Evolutionary conservation across 2,888 invertebrate species (phyloP).

Genomic region (Phortica magna): DNA sequence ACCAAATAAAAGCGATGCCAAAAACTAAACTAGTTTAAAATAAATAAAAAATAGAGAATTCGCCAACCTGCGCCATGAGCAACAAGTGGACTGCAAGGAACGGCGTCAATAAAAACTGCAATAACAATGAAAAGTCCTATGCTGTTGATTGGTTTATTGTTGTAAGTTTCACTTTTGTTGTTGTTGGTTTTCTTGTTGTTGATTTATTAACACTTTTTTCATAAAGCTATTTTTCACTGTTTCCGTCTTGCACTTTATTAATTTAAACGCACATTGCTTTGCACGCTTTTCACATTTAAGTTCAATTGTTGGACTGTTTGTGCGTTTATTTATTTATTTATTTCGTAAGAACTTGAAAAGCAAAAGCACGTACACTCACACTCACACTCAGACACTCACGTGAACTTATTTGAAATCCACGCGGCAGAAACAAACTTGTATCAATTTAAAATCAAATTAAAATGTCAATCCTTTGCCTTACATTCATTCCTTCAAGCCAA

Average conservation of each 20-base stretch:
- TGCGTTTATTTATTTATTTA: neutral
- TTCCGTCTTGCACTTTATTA: too few relatives aligned
- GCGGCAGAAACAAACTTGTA: slow-evolving; percentile 36
- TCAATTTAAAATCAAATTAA: slow-evolving; percentile 67
- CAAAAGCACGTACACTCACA: neutral
- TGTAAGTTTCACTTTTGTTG: slow-evolving; percentile 67
- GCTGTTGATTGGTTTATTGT: slow-evolving; percentile 73
- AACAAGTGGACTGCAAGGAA: slow-evolving; percentile 53
- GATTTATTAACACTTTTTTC: too few relatives aligned
- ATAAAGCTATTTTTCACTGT: too few relatives aligned
- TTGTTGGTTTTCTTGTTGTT: slow-evolving; percentile 29
- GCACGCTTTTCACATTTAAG: slow-evolving; percentile 12
- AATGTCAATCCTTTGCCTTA: slow-evolving; percentile 60
- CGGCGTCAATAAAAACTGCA: slow-evolving; percentile 36
- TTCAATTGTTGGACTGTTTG: neutral
- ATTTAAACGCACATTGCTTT: neutral
- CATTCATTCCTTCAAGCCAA: neutral
- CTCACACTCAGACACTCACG: neutral
- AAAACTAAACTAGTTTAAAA: neutral
- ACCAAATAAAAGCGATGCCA: neutral
- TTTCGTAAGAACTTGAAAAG: neutral
- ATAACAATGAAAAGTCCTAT: slow-evolving; percentile 57
- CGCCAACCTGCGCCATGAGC: slow-evolving; percentile 57
- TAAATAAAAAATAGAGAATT: slow-evolving; percentile 32
- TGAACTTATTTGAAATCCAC: neutral